phyloP scores from a whole-genome alignment of 2,113 vertebrate genomes.

The Phasianus colchicus region DNA sequence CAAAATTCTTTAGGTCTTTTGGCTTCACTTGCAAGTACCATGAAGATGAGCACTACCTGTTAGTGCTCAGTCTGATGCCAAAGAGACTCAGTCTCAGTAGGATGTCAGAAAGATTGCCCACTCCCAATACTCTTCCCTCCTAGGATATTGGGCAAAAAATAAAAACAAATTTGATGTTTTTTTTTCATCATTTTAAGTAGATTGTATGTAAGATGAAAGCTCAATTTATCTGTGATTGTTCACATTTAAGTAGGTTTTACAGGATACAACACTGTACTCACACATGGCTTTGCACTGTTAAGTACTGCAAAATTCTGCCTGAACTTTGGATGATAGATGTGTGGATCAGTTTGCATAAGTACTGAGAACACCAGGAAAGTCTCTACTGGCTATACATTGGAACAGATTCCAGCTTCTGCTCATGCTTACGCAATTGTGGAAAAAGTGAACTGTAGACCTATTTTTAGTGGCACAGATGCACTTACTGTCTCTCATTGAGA shows the following conservation, averaged over 20 bases:
- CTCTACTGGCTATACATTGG: background rate
- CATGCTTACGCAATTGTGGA: background rate
- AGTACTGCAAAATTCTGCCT: background rate
- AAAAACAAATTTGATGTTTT: background rate
- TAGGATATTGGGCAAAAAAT: background rate
- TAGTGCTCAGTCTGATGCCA: background rate
- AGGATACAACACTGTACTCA: background rate
- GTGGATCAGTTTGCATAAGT: background rate
- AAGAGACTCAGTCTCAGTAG: background rate
- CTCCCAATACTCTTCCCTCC: fast-evolving
- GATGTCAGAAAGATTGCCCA: background rate
- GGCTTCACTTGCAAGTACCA: background rate
- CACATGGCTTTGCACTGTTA: background rate
- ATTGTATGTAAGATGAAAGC: background rate
- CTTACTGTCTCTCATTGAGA: conserved; percentile 1
- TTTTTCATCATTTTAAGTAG: background rate
- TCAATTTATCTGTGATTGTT: background rate
- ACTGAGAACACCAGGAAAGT: background rate
- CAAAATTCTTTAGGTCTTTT: background rate
- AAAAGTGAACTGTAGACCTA: background rate
- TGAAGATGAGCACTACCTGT: background rate
- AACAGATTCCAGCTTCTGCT: conserved; percentile 2
- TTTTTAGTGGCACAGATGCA: conserved; percentile 17
- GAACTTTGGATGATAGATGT: background rate
- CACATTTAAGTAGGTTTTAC: background rate